These are phyloP conservation scores for Kryptolebias ocellatus DNA, from an alignment of 2,797 vertebrate species.

Conservation along the genomic window DNA sequence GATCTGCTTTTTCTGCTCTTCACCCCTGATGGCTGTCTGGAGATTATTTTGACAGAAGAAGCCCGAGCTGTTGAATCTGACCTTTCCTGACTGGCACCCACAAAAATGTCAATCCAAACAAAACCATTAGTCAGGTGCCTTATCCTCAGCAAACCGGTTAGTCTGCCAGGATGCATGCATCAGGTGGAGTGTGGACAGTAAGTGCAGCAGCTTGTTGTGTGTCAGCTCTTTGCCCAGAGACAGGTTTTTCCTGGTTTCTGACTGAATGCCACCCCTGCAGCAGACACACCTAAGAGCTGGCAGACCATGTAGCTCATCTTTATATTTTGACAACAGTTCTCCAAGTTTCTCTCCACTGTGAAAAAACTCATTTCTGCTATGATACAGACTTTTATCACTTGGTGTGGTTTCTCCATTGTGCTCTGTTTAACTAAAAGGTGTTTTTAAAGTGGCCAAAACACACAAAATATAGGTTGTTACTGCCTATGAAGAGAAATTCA, in stretches of 20 bases:
- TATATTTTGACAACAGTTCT: conserved; percentile 53
- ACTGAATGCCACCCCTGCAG: conserved; percentile 48
- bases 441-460: neutral
- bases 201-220: conserved; percentile 31
- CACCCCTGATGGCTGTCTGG: no score
- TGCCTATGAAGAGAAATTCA: neutral
- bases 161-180: conserved; percentile 41
- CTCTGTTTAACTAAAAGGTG: neutral
- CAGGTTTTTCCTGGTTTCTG: conserved; percentile 79
- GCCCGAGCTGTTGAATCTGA: neutral
- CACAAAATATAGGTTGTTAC: neutral
- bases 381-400: neutral
- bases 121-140: conserved; percentile 33
- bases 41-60: no score
- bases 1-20: no score
- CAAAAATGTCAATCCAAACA: conserved; percentile 12
- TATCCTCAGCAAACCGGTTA: conserved; percentile 63
- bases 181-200: conserved; percentile 45
- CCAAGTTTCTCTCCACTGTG: conserved; percentile 21
- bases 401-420: neutral
- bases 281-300: conserved; percentile 61
- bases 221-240: conserved; percentile 42
- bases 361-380: conserved; percentile 5
- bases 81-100: conserved; percentile 12
- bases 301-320: conserved; percentile 27